Conservation (phyloP, 2,113 vertebrate species). For the Cynopterus brachyotis region DNA sequence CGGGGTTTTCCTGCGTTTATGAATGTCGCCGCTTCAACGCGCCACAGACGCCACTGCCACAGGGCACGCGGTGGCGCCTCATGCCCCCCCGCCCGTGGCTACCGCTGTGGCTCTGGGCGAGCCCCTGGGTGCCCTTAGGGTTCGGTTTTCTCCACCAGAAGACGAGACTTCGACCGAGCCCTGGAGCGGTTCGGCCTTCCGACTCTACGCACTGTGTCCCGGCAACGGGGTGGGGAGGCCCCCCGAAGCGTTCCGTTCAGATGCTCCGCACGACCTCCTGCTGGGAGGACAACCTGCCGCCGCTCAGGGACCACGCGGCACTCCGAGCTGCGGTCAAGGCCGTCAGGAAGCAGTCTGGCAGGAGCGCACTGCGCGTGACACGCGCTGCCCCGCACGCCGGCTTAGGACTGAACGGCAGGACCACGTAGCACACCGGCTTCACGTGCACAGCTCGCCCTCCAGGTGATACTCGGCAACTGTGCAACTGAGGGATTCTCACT, state of each 20-base stretch:
- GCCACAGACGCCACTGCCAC: neutral
- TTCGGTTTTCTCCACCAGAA: conserved; percentile 3
- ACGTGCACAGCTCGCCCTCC: neutral
- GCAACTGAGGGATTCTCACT: conserved; percentile 67
- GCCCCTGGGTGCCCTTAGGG: neutral
- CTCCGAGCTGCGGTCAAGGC: neutral
- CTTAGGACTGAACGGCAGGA: neutral
- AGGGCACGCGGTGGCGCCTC: neutral
- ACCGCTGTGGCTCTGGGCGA: neutral
- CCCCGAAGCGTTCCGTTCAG: neutral
- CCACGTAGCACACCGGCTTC: neutral
- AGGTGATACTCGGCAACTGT: conserved; percentile 69
- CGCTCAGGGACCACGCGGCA: neutral
- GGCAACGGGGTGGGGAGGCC: neutral
- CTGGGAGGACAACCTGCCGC: neutral
- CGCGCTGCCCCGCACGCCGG: neutral
- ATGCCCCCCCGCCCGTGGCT: neutral
- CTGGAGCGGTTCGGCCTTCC: neutral
- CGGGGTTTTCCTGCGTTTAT: neutral
- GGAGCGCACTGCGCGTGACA: neutral
- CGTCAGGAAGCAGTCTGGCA: neutral
- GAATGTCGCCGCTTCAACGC: neutral
- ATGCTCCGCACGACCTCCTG: neutral
- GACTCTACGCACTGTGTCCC: neutral
- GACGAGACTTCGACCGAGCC: neutral